A percentile compares a stretch with the other conserved stretches of the same genome.
Conservation (phyloP, 2,888 invertebrate genomes). For the Hesperia comma region DNA sequence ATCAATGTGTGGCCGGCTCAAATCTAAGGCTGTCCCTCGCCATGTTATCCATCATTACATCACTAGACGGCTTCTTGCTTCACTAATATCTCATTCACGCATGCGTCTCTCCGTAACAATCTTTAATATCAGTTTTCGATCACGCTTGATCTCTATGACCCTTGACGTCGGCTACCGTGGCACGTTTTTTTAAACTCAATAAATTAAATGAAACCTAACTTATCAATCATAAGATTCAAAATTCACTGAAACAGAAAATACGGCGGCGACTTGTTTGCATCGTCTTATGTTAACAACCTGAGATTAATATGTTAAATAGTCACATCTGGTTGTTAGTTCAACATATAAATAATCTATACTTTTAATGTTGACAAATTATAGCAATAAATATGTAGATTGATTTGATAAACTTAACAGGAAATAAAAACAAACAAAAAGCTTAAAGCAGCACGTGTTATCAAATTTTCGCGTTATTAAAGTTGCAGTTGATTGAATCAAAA, state of each 20-base stretch:
- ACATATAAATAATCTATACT: constrained; percentile 20
- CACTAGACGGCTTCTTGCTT: constrained; percentile 54
- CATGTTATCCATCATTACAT: constrained; percentile 54
- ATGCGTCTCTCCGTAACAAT: constrained; percentile 75
- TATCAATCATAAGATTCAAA: constrained; percentile 47
- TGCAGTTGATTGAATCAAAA: constrained; percentile 19
- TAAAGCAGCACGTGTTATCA: constrained; percentile 9
- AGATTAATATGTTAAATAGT: constrained; percentile 75
- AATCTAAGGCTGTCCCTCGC: constrained; percentile 38
- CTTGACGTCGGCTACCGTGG: constrained; percentile 80
- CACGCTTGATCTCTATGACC: constrained; percentile 80
- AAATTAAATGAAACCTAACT: constrained; percentile 50
- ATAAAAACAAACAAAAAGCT: not conserved
- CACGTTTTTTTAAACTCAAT: constrained; percentile 63
- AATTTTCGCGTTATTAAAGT: constrained; percentile 8
- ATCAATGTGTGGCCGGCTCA: constrained; percentile 33
- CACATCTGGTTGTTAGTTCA: constrained; percentile 51
- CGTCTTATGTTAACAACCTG: constrained; percentile 74
- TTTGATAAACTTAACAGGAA: not conserved
- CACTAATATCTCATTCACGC: constrained; percentile 79
- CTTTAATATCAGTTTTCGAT: constrained; percentile 80
- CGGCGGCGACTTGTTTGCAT: constrained; percentile 62
- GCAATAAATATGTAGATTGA: constrained; percentile 21
- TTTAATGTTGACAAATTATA: constrained; percentile 32
- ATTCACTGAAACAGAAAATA: constrained; percentile 24